Evolutionary conservation across 2,888 invertebrate species (phyloP).

Genomic region (Slavum lentiscoides): DNA sequence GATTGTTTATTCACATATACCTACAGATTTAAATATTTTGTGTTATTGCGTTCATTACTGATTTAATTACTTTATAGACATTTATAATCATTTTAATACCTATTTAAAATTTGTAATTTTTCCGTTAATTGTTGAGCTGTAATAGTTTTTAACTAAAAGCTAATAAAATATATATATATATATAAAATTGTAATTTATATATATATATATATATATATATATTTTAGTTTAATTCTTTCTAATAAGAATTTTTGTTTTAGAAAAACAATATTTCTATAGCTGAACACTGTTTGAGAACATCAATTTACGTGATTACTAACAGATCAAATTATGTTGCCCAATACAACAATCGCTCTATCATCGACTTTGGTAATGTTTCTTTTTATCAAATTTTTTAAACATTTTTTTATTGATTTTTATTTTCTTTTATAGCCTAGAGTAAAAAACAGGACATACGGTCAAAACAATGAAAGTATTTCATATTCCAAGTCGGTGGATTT

Average conservation of each 20-base stretch:
- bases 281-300: neutral
- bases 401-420: neutral
- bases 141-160: too few relatives aligned
- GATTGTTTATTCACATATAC: too few relatives aligned
- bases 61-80: too few relatives aligned
- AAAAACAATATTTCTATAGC: neutral
- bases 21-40: too few relatives aligned
- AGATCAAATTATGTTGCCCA: conserved; percentile 27
- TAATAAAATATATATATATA: too few relatives aligned
- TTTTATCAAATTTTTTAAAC: neutral
- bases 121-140: too few relatives aligned
- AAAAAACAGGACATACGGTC: conserved; percentile 24
- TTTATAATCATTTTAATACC: too few relatives aligned
- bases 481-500: conserved; percentile 27
- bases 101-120: too few relatives aligned
- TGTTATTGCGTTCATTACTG: too few relatives aligned
- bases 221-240: neutral
- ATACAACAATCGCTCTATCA: conserved; percentile 40
- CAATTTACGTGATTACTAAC: neutral
- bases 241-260: neutral
- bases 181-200: too few relatives aligned
- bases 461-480: conserved; percentile 15
- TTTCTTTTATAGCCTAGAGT: conserved; percentile 42
- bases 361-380: conserved; percentile 40
- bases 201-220: neutral